Conservation (phyloP, 1,140 invertebrate species). For the Rhysida immarginata region DNA sequence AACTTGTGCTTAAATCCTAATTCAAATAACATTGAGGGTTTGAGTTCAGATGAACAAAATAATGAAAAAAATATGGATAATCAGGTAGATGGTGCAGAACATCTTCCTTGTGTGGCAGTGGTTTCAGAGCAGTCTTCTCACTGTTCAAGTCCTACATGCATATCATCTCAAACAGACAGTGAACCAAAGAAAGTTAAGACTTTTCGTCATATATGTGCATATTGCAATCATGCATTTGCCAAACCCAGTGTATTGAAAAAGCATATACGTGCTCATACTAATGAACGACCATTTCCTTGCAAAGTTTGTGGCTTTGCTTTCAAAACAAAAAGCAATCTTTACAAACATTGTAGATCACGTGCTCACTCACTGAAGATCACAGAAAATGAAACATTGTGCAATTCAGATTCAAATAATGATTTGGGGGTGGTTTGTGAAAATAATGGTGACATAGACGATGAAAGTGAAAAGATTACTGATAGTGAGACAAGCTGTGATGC, state of each 20-base stretch:
- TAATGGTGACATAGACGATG: background rate
- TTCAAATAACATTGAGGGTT: no score
- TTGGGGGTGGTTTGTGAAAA: no score
- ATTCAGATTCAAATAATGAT: background rate
- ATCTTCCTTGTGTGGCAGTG: slow-evolving; percentile 2
- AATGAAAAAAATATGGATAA: slow-evolving; percentile 5
- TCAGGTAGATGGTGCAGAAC: slow-evolving; percentile 3
- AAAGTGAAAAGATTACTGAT: background rate
- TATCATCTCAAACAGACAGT: no score
- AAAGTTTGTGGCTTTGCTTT: slow-evolving; percentile 75
- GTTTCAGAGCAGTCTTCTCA: no score
- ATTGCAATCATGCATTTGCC: slow-evolving; percentile 71
- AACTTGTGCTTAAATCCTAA: no score
- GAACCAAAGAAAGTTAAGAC: slow-evolving; percentile 27
- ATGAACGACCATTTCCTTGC: slow-evolving; percentile 81
- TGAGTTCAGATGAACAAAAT: no score
- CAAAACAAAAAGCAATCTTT: slow-evolving; percentile 85
- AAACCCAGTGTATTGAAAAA: slow-evolving; percentile 89
- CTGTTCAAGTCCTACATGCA: slow-evolving; percentile 3
- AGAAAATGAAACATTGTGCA: background rate
- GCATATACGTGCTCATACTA: slow-evolving; percentile 82
- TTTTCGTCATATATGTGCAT: slow-evolving; percentile 57
- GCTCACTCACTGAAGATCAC: slow-evolving; percentile 53
- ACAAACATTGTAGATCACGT: slow-evolving; percentile 73
- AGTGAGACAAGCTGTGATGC: background rate